These are phyloP conservation scores for Drosophila anomelani DNA, from an alignment of 2,888 invertebrate genomes.

Conservation along the genomic window DNA sequence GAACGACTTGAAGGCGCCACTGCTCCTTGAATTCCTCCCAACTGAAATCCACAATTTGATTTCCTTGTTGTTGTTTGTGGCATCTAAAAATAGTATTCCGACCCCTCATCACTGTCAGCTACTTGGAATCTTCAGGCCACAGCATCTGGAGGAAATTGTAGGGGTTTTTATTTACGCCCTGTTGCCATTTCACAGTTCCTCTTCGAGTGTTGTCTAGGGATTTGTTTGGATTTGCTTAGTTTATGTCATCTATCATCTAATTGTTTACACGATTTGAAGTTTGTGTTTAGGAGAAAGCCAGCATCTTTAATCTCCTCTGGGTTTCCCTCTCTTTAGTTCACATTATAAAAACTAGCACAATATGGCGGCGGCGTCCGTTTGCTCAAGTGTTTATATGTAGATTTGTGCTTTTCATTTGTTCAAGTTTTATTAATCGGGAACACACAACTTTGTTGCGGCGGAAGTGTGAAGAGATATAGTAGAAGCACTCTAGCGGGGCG, in stretches of 20 bases:
- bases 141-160: constrained; percentile 42
- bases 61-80: background rate
- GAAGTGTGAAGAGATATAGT: constrained; percentile 36
- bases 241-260: constrained; percentile 57
- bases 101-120: constrained; percentile 17
- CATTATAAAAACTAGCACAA: constrained; percentile 40
- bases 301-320: background rate
- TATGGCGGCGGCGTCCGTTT: constrained; percentile 32
- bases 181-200: constrained; percentile 35
- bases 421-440: constrained; percentile 33
- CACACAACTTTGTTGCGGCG: constrained; percentile 11
- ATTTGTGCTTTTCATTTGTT: constrained; percentile 15
- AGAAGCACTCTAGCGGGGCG: constrained; percentile 1
- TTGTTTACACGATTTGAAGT: constrained; percentile 64
- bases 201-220: constrained; percentile 16
- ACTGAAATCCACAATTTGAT: background rate
- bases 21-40: background rate
- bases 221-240: constrained; percentile 35
- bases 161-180: constrained; percentile 6
- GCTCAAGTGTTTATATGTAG: constrained; percentile 36
- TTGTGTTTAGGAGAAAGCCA: constrained; percentile 51
- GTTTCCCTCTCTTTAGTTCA: background rate
- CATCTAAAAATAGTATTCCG: constrained; percentile 12
- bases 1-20: constrained; percentile 26
- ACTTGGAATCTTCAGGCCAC: constrained; percentile 12